Conservation (phyloP, 2,797 vertebrate genomes). For the Aldrovandia affinis region DNA sequence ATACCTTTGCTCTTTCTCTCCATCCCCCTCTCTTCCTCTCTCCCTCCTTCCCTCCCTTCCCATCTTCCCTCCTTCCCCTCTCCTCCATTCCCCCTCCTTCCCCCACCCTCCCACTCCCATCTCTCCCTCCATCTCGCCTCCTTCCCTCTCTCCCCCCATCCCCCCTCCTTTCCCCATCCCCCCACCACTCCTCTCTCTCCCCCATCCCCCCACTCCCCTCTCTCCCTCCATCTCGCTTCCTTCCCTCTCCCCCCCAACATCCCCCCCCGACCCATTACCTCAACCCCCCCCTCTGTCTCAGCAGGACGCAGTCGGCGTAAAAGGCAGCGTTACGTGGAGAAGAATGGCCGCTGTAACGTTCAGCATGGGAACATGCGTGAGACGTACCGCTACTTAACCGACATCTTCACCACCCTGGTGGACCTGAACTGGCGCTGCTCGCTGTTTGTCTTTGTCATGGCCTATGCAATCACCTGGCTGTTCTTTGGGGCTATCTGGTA, state of each 20-base stretch:
- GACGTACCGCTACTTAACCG: constrained; percentile 94
- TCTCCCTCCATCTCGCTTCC: neutral
- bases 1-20: neutral
- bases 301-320: constrained; percentile 72
- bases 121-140: too few relatives aligned
- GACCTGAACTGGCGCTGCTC: constrained; percentile 97
- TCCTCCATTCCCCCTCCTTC: too few relatives aligned
- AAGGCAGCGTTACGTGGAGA: constrained; percentile 93
- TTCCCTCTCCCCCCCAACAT: neutral
- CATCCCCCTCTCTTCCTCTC: neutral
- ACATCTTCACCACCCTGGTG: constrained; percentile 97
- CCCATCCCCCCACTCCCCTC: neutral
- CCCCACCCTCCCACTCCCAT: neutral
- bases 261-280: neutral
- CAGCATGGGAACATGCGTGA: constrained; percentile 92
- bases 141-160: neutral
- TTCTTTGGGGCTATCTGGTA: constrained; percentile 98
- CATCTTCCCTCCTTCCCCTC: neutral
- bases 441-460: constrained; percentile 93
- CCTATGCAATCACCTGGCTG: constrained; percentile 95
- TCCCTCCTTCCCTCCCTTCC: neutral
- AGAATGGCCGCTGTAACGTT: constrained; percentile 93
- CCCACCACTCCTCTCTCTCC: neutral
- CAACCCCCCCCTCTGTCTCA: neutral
- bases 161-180: constrained; percentile 4